Evolutionary conservation across 1,140 invertebrate genomes (phyloP).

Genomic region (Bombus superbus): DNA sequence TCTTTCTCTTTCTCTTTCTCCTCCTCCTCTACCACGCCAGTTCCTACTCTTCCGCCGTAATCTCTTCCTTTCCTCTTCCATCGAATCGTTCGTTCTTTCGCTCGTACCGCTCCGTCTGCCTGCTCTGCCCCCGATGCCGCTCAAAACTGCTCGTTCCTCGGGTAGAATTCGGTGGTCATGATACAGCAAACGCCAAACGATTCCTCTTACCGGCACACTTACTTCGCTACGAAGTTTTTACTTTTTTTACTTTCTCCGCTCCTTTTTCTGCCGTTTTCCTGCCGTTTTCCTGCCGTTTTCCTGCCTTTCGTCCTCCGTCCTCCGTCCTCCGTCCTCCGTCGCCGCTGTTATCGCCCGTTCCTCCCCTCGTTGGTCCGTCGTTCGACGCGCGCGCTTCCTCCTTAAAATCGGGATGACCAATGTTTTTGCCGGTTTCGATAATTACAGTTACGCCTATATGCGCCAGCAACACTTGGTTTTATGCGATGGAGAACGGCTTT

Average conservation of each 20-base stretch:
- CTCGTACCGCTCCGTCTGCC: too few relatives aligned
- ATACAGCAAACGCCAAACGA: conserved; percentile 63
- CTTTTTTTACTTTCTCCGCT: conserved; percentile 42
- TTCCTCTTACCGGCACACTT: conserved; percentile 57
- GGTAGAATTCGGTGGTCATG: conserved; percentile 55
- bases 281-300: conserved; percentile 31
- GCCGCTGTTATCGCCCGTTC: background rate
- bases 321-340: conserved; percentile 24
- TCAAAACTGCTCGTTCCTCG: conserved; percentile 48
- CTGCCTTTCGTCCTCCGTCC: conserved; percentile 12
- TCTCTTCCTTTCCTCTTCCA: conserved; percentile 13
- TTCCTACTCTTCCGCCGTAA: background rate
- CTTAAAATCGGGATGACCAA: background rate
- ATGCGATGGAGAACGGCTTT: background rate
- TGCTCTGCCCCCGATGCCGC: conserved; percentile 7
- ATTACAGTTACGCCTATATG: background rate
- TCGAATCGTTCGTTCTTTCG: conserved; percentile 14
- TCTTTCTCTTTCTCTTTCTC: conserved; percentile 29
- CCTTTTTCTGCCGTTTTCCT: conserved; percentile 36
- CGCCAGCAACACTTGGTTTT: too few relatives aligned
- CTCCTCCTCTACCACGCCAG: conserved; percentile 8
- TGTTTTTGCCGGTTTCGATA: background rate
- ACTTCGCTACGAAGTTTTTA: conserved; percentile 30
- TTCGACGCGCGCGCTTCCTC: background rate
- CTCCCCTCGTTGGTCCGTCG: background rate